Conservation (phyloP, 2,888 invertebrate genomes). For the Magallana nippona region DNA sequence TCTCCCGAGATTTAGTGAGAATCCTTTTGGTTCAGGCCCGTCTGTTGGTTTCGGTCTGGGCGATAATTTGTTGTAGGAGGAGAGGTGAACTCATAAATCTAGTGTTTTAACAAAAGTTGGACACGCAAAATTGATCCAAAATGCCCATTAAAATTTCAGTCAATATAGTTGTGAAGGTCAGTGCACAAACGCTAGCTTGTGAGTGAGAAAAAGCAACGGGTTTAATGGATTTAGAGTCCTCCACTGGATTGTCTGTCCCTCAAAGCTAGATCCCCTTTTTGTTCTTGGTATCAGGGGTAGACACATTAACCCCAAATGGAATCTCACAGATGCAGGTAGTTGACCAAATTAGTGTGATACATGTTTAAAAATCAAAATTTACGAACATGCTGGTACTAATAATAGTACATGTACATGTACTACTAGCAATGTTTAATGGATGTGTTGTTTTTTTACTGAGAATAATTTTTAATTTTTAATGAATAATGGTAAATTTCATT, state of each 20-base stretch:
- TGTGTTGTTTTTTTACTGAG: too few species aligned
- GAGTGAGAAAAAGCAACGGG: slow-evolving; percentile 12
- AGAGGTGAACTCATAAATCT: slow-evolving; percentile 27
- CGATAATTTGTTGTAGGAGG: slow-evolving; percentile 23
- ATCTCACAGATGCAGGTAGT: background rate
- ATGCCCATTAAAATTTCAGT: slow-evolving; percentile 32
- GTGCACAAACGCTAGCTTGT: slow-evolving; percentile 1
- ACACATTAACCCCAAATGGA: slow-evolving; percentile 27
- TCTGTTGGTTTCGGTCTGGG: background rate
- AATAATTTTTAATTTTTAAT: too few species aligned
- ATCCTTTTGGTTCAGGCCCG: slow-evolving; percentile 1
- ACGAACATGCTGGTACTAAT: too few species aligned
- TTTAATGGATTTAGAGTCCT: slow-evolving; percentile 20
- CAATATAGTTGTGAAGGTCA: slow-evolving; percentile 31
- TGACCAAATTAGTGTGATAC: background rate
- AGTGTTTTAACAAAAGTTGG: slow-evolving; percentile 32
- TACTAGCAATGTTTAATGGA: too few species aligned
- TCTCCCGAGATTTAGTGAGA: slow-evolving; percentile 18
- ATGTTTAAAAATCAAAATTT: too few species aligned
- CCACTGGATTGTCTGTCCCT: slow-evolving; percentile 2
- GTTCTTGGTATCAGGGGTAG: background rate
- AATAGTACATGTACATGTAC: too few species aligned
- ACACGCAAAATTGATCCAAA: slow-evolving; percentile 30
- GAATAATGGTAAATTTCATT: too few species aligned
- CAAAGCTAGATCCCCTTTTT: background rate